These are phyloP conservation scores for Oxyteleia sp. DNA, from an alignment of 2,888 invertebrate species.

Conservation along the genomic window DNA sequence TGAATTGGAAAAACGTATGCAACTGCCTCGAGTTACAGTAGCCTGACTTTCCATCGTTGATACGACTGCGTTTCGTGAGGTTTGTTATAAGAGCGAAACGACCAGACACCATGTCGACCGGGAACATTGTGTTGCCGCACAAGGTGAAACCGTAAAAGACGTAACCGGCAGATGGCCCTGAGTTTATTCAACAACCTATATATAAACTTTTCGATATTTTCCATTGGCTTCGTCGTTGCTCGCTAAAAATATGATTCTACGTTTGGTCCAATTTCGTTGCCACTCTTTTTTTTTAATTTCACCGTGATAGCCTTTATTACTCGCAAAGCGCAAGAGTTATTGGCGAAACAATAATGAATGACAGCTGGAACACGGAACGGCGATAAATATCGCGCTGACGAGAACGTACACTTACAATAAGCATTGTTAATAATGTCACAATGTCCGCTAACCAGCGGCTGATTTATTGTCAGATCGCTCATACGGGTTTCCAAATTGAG, in stretches of 20 bases:
- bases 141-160: conserved; percentile 24
- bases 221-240: too few species aligned
- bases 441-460: conserved; percentile 9
- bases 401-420: conserved; percentile 1
- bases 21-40: too few species aligned
- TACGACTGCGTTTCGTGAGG: conserved; percentile 5
- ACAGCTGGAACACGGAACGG: too few species aligned
- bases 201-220: too few species aligned
- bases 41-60: not conserved
- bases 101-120: conserved; percentile 31
- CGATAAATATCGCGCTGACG: too few species aligned
- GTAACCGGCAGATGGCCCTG: conserved; percentile 30
- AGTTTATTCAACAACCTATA: too few species aligned
- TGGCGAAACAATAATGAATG: too few species aligned
- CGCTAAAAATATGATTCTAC: too few species aligned
- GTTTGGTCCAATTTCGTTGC: too few species aligned
- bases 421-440: conserved; percentile 25
- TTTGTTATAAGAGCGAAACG: conserved; percentile 15
- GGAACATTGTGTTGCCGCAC: conserved; percentile 19
- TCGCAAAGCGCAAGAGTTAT: too few species aligned
- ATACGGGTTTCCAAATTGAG: conserved; percentile 8
- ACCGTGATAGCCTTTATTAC: too few species aligned
- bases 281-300: conserved; percentile 13
- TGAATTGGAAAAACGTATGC: too few species aligned
- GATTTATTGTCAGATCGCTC: conserved; percentile 12